A percentile compares a stretch with the other conserved stretches of the same genome.
Conservation (phyloP, 2,113 vertebrate species). For the Geococcyx californianus region DNA sequence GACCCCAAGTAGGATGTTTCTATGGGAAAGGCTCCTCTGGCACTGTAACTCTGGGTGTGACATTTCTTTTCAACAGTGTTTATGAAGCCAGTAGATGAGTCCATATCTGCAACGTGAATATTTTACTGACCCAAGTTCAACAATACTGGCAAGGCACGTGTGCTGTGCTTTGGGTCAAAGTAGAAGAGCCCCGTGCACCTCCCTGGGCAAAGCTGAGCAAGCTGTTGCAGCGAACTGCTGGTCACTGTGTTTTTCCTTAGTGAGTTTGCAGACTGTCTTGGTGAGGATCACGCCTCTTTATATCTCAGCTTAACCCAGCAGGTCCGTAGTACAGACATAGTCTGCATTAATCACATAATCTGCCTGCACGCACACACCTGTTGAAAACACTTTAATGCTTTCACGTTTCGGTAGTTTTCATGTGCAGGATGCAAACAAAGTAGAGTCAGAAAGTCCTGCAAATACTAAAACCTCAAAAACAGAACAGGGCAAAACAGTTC, state of each 20-base stretch:
- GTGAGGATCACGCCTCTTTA: neutral
- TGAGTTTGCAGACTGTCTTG: neutral
- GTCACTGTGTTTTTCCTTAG: neutral
- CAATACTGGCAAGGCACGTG: neutral
- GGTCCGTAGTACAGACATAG: neutral
- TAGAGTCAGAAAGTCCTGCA: neutral
- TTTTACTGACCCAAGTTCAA: neutral
- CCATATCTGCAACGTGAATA: too few relatives aligned
- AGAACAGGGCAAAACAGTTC: neutral
- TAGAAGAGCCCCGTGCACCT: too few relatives aligned
- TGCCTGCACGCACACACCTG: rapidly evolving
- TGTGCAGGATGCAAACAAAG: neutral
- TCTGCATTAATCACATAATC: neutral
- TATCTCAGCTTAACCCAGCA: neutral
- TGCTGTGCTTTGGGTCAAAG: neutral
- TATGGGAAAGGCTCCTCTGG: neutral
- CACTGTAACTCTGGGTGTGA: neutral
- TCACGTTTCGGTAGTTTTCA: neutral
- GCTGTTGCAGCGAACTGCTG: neutral
- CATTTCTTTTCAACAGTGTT: neutral
- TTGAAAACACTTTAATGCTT: neutral
- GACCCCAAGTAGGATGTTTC: neutral
- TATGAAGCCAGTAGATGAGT: neutral
- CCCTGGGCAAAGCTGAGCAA: rapidly evolving
- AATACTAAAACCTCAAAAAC: neutral